Conservation (phyloP, 2,888 invertebrate species). For the Abrostola triplasia region DNA sequence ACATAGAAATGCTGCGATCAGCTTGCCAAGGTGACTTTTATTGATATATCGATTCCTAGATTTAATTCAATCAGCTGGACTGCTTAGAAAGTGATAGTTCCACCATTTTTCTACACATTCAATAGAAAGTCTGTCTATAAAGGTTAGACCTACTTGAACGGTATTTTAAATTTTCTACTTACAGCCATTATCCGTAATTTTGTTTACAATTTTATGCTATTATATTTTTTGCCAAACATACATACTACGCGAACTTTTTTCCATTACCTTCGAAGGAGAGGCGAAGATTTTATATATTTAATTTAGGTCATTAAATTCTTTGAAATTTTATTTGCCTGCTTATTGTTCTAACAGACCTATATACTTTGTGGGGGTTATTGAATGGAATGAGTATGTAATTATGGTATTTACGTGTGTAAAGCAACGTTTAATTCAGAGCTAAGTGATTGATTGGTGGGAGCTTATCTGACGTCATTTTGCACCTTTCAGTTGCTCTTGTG, state of each 20-base stretch:
- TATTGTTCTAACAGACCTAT: background rate
- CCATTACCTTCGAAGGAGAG: background rate
- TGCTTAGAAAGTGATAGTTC: background rate
- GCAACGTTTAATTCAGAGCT: conserved; percentile 9
- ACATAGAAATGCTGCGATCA: no score
- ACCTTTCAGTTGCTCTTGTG: conserved; percentile 1
- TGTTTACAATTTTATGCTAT: conserved; percentile 35
- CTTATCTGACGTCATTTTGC: background rate
- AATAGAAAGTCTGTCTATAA: conserved; percentile 17
- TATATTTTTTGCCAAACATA: conserved; percentile 25
- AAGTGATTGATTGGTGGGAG: conserved; percentile 8
- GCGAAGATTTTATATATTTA: background rate
- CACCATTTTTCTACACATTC: background rate
- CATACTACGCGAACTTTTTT: conserved; percentile 15
- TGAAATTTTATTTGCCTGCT: conserved; percentile 10
- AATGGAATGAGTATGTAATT: conserved; percentile 20
- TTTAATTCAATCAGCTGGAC: background rate
- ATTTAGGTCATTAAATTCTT: conserved; percentile 20
- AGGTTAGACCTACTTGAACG: conserved; percentile 10
- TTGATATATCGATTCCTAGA: no score
- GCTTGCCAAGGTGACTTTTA: no score
- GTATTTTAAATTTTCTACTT: conserved; percentile 19
- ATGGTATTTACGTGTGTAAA: conserved; percentile 4
- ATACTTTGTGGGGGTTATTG: conserved; percentile 19
- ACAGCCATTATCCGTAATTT: conserved; percentile 36